These are phyloP conservation scores for Sycophila sp. DNA, from an alignment of 1,140 invertebrate species.

Conservation along the genomic window DNA sequence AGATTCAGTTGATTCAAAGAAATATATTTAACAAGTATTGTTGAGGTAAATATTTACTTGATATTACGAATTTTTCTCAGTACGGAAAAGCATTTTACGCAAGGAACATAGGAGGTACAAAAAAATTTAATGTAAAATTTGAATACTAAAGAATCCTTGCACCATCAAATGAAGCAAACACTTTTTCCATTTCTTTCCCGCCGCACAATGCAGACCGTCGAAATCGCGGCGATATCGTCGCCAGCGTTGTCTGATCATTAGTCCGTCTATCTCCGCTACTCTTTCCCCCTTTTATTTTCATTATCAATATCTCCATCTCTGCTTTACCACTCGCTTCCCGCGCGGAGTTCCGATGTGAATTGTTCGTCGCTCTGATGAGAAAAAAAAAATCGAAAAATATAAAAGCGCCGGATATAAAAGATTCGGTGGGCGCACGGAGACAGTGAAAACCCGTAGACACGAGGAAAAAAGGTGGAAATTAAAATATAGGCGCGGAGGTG, in stretches of 20 bases:
- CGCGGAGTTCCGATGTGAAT: background rate
- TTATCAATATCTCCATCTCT: conserved; percentile 1
- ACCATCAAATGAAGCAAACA: no score
- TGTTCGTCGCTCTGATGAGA: conserved; percentile 17
- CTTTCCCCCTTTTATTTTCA: background rate
- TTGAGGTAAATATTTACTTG: no score
- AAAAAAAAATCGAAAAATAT: conserved; percentile 17
- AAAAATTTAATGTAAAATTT: no score
- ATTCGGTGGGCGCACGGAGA: background rate
- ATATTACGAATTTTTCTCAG: no score
- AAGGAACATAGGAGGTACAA: no score
- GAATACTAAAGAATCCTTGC: no score
- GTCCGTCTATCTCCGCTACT: background rate
- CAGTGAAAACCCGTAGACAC: background rate
- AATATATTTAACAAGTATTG: no score
- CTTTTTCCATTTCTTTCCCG: background rate
- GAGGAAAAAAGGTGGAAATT: conserved; percentile 20
- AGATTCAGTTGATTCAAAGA: no score
- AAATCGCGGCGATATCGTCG: background rate
- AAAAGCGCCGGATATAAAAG: background rate
- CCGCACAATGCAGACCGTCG: background rate
- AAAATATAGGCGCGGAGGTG: background rate
- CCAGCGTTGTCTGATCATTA: background rate
- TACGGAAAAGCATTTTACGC: no score
- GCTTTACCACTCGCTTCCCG: background rate